Conservation (phyloP, 2,888 invertebrate genomes). For the Rhimphoctona megacephalus region DNA sequence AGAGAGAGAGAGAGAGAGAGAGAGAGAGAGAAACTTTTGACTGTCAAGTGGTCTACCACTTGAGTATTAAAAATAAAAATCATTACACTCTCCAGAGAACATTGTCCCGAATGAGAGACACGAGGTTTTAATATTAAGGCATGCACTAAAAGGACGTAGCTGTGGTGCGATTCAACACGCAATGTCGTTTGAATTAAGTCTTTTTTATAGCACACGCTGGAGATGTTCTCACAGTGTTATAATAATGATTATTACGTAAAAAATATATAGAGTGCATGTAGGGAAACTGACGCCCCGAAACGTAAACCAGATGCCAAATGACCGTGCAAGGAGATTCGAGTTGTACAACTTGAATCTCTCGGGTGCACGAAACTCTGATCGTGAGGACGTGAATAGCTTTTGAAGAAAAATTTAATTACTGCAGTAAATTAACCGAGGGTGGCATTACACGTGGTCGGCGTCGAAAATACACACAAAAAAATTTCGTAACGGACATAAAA, state of each 20-base stretch:
- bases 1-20: neutral
- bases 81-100: neutral
- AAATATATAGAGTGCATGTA: slow-evolving; percentile 1
- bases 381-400: neutral
- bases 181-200: neutral
- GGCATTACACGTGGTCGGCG: neutral
- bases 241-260: slow-evolving; percentile 27
- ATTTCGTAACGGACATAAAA: slow-evolving; percentile 25
- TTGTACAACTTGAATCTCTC: slow-evolving; percentile 23
- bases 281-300: slow-evolving; percentile 58
- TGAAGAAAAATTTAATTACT: slow-evolving; percentile 30
- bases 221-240: slow-evolving; percentile 1
- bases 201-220: neutral
- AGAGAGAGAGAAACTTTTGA: neutral
- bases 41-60: slow-evolving; percentile 2
- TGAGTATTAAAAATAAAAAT: slow-evolving; percentile 6
- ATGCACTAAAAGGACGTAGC: slow-evolving; percentile 7
- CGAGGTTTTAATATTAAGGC: neutral
- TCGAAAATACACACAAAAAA: slow-evolving; percentile 17
- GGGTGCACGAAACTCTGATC: slow-evolving; percentile 12
- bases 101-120: slow-evolving; percentile 4
- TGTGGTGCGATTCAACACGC: slow-evolving; percentile 7
- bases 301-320: slow-evolving; percentile 61
- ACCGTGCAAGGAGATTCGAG: slow-evolving; percentile 7
- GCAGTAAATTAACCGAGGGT: slow-evolving; percentile 46